Conservation (phyloP, 2,797 vertebrate genomes). For the Carapus acus region DNA sequence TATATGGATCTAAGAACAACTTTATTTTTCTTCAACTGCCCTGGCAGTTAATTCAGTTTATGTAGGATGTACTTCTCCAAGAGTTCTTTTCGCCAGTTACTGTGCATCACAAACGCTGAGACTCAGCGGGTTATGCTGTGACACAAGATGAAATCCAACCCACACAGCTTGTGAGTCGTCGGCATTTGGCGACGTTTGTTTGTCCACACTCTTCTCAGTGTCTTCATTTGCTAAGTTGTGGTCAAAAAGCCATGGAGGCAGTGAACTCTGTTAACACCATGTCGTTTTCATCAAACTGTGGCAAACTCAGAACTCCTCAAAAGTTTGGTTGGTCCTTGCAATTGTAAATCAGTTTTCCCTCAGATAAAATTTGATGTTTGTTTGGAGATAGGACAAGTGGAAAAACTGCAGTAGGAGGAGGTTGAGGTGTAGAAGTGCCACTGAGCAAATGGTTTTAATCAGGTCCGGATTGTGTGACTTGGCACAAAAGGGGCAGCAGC, state of each 20-base stretch:
- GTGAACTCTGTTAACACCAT: slow-evolving; percentile 20
- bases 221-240: slow-evolving; percentile 30
- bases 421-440: slow-evolving; percentile 59
- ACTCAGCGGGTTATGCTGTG: background rate
- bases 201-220: slow-evolving; percentile 6
- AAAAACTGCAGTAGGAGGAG: slow-evolving; percentile 54
- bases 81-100: background rate
- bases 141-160: slow-evolving; percentile 8
- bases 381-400: slow-evolving; percentile 45
- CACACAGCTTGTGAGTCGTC: slow-evolving; percentile 3
- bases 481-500: slow-evolving; percentile 33
- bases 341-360: slow-evolving; percentile 53
- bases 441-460: slow-evolving; percentile 60
- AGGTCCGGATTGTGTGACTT: slow-evolving; percentile 39
- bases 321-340: slow-evolving; percentile 32
- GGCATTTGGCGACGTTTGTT: slow-evolving; percentile 3
- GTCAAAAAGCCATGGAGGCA: slow-evolving; percentile 23
- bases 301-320: slow-evolving; percentile 37
- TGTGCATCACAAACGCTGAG: background rate
- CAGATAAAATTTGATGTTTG: slow-evolving; percentile 44
- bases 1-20: no score
- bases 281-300: slow-evolving; percentile 43
- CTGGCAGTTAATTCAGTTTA: no score
- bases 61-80: background rate
- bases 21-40: no score